Evolutionary conservation across 1,140 invertebrate genomes (phyloP).

Genomic region (Holcopasites calliopsidis): DNA sequence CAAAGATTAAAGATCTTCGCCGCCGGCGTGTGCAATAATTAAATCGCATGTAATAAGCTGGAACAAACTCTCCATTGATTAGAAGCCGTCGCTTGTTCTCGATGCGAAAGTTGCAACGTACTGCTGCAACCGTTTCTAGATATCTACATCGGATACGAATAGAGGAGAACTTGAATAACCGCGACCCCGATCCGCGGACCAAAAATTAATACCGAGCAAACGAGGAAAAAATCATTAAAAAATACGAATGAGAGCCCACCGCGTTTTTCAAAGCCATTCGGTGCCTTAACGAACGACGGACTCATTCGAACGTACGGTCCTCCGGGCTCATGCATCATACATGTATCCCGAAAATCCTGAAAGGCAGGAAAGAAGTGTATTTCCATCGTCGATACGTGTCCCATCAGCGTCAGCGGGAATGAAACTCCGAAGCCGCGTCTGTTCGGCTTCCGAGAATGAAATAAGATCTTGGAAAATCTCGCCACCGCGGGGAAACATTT

Average conservation of each 20-base stretch:
- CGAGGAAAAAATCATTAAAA: too few relatives aligned
- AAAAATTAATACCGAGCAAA: too few relatives aligned
- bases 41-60: slow-evolving; percentile 5
- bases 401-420: neutral
- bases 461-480: slow-evolving; percentile 20
- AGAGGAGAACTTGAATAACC: neutral
- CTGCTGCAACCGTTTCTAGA: too few relatives aligned
- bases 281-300: neutral
- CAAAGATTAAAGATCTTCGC: slow-evolving; percentile 22
- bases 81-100: neutral
- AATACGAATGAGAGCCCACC: neutral
- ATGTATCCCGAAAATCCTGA: neutral
- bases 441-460: neutral
- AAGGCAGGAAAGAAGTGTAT: neutral
- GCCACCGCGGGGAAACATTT: neutral
- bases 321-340: too few relatives aligned
- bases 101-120: neutral
- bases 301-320: neutral
- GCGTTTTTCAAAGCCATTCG: neutral
- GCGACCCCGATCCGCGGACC: neutral
- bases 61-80: neutral
- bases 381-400: slow-evolving; percentile 6
- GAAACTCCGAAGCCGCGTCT: neutral
- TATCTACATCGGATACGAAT: too few relatives aligned
- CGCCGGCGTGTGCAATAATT: slow-evolving; percentile 10